Percentiles rank a stretch among this genome's conserved stretches.
Conservation (phyloP, 2,113 vertebrate genomes). For the Atrichornis clamosus region DNA sequence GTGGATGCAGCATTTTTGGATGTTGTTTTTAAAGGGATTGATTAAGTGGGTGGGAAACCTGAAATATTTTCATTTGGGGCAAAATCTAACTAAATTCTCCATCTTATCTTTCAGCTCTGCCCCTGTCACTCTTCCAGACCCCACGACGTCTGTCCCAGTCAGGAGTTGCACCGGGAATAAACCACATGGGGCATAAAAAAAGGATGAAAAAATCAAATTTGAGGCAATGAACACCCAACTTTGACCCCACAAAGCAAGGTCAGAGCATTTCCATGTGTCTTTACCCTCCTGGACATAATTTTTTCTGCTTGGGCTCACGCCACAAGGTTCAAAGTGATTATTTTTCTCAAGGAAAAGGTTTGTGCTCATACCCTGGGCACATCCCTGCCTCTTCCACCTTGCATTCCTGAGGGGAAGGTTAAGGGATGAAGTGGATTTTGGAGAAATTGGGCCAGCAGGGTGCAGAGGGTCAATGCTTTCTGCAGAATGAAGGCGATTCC, state of each 20-base stretch:
- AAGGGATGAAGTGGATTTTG: fast-evolving
- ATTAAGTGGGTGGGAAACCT: not conserved
- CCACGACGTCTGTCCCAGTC: fast-evolving
- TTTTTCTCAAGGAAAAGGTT: not conserved
- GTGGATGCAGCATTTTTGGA: not conserved
- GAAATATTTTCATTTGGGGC: not conserved
- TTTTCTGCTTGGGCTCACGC: not conserved
- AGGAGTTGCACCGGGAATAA: not conserved
- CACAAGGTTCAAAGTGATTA: not conserved
- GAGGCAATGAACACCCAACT: not conserved
- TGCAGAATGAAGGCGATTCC: fast-evolving
- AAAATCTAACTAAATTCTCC: not conserved
- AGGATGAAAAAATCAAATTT: not conserved
- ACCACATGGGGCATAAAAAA: fast-evolving
- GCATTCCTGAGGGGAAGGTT: fast-evolving
- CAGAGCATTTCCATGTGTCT: not conserved
- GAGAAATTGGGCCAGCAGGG: not conserved
- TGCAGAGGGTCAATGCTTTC: fast-evolving
- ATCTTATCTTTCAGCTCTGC: not conserved
- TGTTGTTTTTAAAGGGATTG: not conserved
- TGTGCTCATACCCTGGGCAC: fast-evolving
- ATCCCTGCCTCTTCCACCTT: not conserved
- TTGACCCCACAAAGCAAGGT: not conserved
- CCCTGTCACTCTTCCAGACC: fast-evolving
- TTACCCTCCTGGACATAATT: fast-evolving